A percentile compares a stretch with the other conserved stretches of the same genome.
Evolutionary conservation across 2,888 invertebrate genomes (phyloP).

Genomic region (Chaetoderma sp.): DNA sequence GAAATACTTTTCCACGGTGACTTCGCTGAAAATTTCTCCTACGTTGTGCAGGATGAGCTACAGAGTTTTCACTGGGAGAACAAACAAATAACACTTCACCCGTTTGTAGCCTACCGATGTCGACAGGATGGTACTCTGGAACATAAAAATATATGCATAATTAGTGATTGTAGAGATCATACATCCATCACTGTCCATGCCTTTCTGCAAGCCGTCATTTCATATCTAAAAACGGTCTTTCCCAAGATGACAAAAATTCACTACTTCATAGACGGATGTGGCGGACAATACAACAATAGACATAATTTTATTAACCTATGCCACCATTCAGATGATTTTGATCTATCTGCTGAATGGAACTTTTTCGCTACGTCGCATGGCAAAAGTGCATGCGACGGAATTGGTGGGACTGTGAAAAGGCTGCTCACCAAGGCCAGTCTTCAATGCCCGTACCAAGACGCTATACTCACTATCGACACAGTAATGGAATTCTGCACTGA

Average conservation of each 20-base stretch:
- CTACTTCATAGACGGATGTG: conserved; percentile 10
- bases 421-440: conserved; percentile 6
- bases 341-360: too few relatives aligned
- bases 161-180: conserved; percentile 4
- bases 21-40: conserved; percentile 8
- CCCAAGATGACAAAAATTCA: neutral
- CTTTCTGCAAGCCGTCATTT: neutral
- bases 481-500: neutral
- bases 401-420: conserved; percentile 9
- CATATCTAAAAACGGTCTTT: neutral
- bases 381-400: conserved; percentile 13
- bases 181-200: neutral
- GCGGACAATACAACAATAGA: conserved; percentile 6
- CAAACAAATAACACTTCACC: conserved; percentile 7
- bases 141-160: neutral
- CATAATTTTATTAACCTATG: conserved; percentile 5
- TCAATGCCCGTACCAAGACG: neutral
- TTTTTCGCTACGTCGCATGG: too few relatives aligned
- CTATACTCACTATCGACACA: neutral
- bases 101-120: neutral
- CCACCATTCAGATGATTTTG: neutral
- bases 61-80: conserved; percentile 6
- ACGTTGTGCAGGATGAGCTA: conserved; percentile 7
- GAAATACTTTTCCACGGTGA: neutral
- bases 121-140: neutral